Base-by-base conservation (phyloP, 2,113 vertebrate genomes). In the Dolichotis patagonum region DNA sequence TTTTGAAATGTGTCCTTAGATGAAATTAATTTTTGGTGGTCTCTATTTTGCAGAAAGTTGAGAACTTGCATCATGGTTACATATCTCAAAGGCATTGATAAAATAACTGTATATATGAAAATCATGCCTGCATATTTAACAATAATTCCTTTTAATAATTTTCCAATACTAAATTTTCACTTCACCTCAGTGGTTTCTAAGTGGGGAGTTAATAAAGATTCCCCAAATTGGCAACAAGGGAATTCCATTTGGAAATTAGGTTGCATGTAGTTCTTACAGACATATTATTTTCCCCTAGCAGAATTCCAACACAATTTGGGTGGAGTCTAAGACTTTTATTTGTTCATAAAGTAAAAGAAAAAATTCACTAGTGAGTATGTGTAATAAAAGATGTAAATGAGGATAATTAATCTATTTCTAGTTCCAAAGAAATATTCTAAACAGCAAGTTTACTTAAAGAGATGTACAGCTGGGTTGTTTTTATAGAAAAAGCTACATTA, bases 171-270 rank as follows among this genome's bases (percentile, higher is more conserved):
- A 85, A 94, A 88, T 86, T 91, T 90, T 84, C 65, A 94, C 69
- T 93, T 90, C 30, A 73, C 32, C 35, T 73, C 58, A 24, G 38
- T 52, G 32, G 26, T 56, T 95, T 96, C 65, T 90, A 91, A 56
- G 49, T 52, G 54, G 26, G 96, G 83, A 75, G 62, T 73, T 86
- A 81, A 90, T 92, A 84, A 83, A 90, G 54, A 86, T 17, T 80
- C 24, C 35, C 32, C 43, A 69, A 90, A 94, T 52, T 94, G 80
- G 78, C 60, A 93, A 94, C 65, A 89, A 80, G 28, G 17, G 14
- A 43, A 71, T 63, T 92, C 82, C 49, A 88, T 92, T 85, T 97
- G 96, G 94, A 97, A 94, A 91, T 49, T 90, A 83, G 85, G 81
- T 77, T 82, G 62, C 52, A 43, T 65, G 22, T 52, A 86, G 35